These are phyloP conservation scores for Sympetrum striolatum DNA, from an alignment of 2,888 invertebrate species.

Conservation along the genomic window DNA sequence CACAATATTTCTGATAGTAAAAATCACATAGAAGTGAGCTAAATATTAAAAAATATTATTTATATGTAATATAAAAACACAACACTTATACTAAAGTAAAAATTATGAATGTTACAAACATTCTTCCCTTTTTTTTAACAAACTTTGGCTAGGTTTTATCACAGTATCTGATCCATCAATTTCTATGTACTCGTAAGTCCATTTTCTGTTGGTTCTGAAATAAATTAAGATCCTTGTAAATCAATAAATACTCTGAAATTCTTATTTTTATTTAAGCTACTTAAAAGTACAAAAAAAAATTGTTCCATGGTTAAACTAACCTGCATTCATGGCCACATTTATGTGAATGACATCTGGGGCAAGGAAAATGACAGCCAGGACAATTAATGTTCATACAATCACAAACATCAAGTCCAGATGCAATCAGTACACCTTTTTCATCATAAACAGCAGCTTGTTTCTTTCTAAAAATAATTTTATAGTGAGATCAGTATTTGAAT, in stretches of 20 bases:
- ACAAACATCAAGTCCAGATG: slow-evolving; percentile 75
- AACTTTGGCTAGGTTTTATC: not conserved
- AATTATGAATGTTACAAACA: no score
- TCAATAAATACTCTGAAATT: not conserved
- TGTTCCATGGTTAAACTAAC: slow-evolving; percentile 55
- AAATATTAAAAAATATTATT: no score
- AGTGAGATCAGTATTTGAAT: no score
- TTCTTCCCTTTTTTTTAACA: not conserved
- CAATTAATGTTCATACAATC: slow-evolving; percentile 83
- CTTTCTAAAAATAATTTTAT: slow-evolving; percentile 56
- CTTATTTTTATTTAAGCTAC: not conserved
- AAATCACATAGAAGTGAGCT: no score
- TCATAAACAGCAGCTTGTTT: slow-evolving; percentile 72
- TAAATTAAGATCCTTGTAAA: not conserved
- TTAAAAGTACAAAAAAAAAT: not conserved
- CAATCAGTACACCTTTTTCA: slow-evolving; percentile 70
- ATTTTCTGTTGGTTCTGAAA: slow-evolving; percentile 16
- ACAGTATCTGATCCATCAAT: not conserved
- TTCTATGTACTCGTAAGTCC: not conserved
- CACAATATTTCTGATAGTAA: no score
- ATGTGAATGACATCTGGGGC: slow-evolving; percentile 72
- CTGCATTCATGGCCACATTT: slow-evolving; percentile 85
- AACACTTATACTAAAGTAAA: no score
- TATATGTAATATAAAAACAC: no score
- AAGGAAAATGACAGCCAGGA: slow-evolving; percentile 85